phyloP scores from a whole-genome alignment of 2,888 invertebrate species.

The Zaprionus lineosus region DNA sequence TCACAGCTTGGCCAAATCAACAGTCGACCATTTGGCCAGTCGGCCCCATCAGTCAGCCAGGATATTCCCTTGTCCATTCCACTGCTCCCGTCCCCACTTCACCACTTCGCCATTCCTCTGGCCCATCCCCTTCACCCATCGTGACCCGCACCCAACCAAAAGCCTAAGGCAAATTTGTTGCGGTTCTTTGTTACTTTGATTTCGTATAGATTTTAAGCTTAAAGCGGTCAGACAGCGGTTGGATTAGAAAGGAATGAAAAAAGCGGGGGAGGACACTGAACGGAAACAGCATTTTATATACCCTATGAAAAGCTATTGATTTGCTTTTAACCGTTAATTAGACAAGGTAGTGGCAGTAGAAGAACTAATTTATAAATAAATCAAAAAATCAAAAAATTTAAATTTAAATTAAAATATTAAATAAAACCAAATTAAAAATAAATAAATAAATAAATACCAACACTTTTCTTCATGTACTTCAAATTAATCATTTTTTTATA shows the following conservation, averaged over 20 bases:
- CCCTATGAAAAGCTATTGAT: constrained; percentile 9
- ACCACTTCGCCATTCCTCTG: too few species aligned
- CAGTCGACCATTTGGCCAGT: constrained; percentile 56
- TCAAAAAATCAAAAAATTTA: too few species aligned
- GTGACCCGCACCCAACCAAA: constrained; percentile 18
- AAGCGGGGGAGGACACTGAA: too few species aligned
- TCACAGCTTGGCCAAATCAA: constrained; percentile 70
- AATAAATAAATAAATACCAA: too few species aligned
- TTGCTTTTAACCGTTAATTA: too few species aligned
- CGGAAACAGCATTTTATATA: not conserved
- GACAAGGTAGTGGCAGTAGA: too few species aligned
- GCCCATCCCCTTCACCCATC: too few species aligned
- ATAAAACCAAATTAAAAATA: too few species aligned
- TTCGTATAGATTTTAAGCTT: constrained; percentile 67
- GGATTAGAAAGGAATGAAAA: not conserved
- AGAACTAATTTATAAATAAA: too few species aligned
- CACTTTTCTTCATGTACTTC: too few species aligned
- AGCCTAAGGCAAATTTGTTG: constrained; percentile 74
- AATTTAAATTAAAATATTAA: too few species aligned
- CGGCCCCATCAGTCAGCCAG: constrained; percentile 40
- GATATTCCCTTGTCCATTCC: not conserved
- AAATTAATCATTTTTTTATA: too few species aligned
- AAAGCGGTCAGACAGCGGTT: constrained; percentile 39
- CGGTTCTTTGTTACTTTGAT: constrained; percentile 74
- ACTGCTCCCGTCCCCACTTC: not conserved